Evolutionary conservation across 2,113 vertebrate species (phyloP).

Genomic region (Castor canadensis): DNA sequence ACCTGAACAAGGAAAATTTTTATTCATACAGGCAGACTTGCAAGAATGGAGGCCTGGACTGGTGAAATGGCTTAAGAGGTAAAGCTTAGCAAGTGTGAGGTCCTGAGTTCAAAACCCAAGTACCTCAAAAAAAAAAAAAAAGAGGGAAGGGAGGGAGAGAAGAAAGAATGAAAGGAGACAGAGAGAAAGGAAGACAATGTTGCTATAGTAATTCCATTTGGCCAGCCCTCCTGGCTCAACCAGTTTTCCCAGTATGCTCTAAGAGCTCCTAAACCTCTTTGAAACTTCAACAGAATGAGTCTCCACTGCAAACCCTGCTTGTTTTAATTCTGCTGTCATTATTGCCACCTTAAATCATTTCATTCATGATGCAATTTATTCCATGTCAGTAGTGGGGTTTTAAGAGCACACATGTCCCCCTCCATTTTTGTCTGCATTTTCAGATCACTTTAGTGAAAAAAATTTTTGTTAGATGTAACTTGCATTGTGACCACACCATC

Average conservation of each 20-base stretch:
- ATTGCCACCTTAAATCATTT: background rate
- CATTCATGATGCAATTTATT: background rate
- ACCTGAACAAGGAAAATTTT: background rate
- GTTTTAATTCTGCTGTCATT: background rate
- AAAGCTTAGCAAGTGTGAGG: no score
- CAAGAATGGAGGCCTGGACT: no score
- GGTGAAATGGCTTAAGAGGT: no score
- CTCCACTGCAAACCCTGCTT: slow-evolving; percentile 22
- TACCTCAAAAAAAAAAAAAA: no score
- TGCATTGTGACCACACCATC: background rate
- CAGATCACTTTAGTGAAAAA: background rate
- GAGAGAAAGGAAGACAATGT: background rate
- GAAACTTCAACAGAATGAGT: slow-evolving; percentile 27
- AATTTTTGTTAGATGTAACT: background rate
- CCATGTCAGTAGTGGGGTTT: background rate
- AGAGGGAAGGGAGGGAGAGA: background rate
- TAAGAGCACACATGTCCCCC: background rate
- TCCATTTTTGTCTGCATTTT: slow-evolving; percentile 48
- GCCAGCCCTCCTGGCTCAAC: slow-evolving; percentile 62
- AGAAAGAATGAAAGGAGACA: background rate
- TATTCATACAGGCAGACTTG: slow-evolving; percentile 24
- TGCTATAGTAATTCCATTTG: slow-evolving; percentile 43
- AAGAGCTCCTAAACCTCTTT: background rate
- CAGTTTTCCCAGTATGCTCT: slow-evolving; percentile 56
- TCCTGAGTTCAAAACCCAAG: no score